Conservation (phyloP, 2,113 vertebrate species). For the Datnioides undecimradiatus region DNA sequence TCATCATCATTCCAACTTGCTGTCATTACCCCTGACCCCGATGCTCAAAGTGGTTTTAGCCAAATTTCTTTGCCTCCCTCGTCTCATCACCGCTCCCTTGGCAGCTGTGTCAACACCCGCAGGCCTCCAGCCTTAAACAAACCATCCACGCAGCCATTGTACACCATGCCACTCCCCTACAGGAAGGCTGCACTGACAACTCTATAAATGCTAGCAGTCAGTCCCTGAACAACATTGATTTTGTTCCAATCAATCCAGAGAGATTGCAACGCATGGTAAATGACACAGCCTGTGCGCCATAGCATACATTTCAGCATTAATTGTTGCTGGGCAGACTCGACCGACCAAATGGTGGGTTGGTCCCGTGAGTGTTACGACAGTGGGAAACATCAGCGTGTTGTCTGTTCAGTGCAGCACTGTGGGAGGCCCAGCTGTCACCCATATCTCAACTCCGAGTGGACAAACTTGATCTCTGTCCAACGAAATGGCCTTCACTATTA, state of each 20-base stretch:
- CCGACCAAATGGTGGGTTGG: constrained; percentile 29
- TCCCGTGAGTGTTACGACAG: constrained; percentile 35
- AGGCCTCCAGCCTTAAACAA: constrained; percentile 80
- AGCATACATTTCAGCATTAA: constrained; percentile 69
- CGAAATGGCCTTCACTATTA: constrained; percentile 15
- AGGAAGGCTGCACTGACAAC: constrained; percentile 73
- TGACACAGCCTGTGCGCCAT: constrained; percentile 50
- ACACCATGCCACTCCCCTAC: constrained; percentile 64
- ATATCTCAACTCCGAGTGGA: constrained; percentile 38
- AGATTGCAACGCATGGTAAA: constrained; percentile 69
- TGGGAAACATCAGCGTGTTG: constrained; percentile 40
- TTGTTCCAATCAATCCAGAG: constrained; percentile 76
- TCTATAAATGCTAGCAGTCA: constrained; percentile 75
- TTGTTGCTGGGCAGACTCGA: constrained; percentile 77
- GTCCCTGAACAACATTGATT: constrained; percentile 80
- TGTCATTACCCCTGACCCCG: constrained; percentile 60
- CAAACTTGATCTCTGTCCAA: constrained; percentile 46
- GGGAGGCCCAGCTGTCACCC: constrained; percentile 66
- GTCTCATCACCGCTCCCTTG: constrained; percentile 55
- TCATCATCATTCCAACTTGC: constrained; percentile 48
- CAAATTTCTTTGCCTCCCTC: constrained; percentile 63
- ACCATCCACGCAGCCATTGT: constrained; percentile 72
- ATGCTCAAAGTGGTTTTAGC: constrained; percentile 58
- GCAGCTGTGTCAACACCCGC: constrained; percentile 86
- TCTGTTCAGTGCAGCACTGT: constrained; percentile 37